Evolutionary conservation across 2,797 vertebrate species (phyloP), one percentile per base, ranked within the genome.

Genomic region (Coregonus suidteri): DNA sequence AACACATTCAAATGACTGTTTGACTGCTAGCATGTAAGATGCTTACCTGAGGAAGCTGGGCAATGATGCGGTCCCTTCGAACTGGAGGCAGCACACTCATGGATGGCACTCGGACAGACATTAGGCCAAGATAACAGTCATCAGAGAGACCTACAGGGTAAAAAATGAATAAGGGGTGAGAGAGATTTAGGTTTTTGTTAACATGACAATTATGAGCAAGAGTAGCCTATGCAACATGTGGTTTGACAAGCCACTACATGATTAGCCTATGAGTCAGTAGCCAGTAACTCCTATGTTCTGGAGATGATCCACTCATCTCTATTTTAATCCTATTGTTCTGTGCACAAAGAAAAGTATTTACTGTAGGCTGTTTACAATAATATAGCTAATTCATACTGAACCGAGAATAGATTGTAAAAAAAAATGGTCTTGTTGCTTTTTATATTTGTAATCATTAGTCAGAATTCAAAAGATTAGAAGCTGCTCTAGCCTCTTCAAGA

Each of bases 11-110:
- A 62, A 62, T 64, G 1, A 64, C 20, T 4, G n/a, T 47, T 47
- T 47, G 11, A 47, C 59, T 64, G 59, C 3, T 1, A 2, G 53
- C 6, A 0, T 6, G 68, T 70, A 16, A 0, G 14, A 15, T 77
- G 66, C 69, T 76, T 89, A 95, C 94, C 89, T 85, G 88, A 74
- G 97, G 97, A 78, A 99, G 94, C 82, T 95, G 93, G 4, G 94
- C 88, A 53, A 99, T 93, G 85, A 99, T 74, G 14, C 97, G 94
- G 91, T 99, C 98, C 91, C 93, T 95, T 78, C 97, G 92, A 71
- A 98, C 95, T 0, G 97, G 97, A 70, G 97, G 96, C 78, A 98
- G 90, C 14, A 98, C 91, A 35, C 96, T 99, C 98, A 98, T 98
- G 88, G 77, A 79, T 79, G 90, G 73, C 67, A 78, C 56, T 77